These are phyloP conservation scores for Hyppa rectilinea DNA, from an alignment of 2,888 invertebrate species.

Conservation along the genomic window DNA sequence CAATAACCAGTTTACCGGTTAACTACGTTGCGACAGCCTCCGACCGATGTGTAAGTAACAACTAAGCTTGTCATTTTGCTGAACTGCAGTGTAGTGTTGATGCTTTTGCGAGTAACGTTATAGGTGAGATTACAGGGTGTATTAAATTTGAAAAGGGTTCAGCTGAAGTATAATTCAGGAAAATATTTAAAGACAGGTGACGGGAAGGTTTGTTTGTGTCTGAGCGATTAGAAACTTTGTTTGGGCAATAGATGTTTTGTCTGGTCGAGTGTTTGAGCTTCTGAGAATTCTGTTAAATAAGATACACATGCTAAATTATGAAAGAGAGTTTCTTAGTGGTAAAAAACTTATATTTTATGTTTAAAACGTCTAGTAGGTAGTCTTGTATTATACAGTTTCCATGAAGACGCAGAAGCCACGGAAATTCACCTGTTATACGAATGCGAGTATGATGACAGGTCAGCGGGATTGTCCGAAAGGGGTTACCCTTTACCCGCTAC, in stretches of 20 bases:
- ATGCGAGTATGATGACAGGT: too few relatives aligned
- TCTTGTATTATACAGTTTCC: background rate
- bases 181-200: too few relatives aligned
- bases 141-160: too few relatives aligned
- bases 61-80: slow-evolving; percentile 44
- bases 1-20: slow-evolving; percentile 55
- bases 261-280: too few relatives aligned
- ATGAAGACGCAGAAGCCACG: background rate
- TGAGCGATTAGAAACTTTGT: background rate
- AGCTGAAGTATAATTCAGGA: too few relatives aligned
- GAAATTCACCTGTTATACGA: background rate
- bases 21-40: slow-evolving; percentile 47
- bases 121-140: too few relatives aligned
- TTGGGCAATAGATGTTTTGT: too few relatives aligned
- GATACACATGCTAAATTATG: too few relatives aligned
- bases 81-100: slow-evolving; percentile 27
- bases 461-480: too few relatives aligned
- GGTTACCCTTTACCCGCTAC: too few relatives aligned
- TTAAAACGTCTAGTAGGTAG: background rate
- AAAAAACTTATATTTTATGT: background rate
- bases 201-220: background rate
- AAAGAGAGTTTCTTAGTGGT: too few relatives aligned
- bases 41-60: slow-evolving; percentile 40
- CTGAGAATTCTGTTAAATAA: too few relatives aligned
- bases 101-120: background rate